Base-by-base conservation (phyloP, 2,888 invertebrate genomes). In the Rhorus exstirpatorius region DNA sequence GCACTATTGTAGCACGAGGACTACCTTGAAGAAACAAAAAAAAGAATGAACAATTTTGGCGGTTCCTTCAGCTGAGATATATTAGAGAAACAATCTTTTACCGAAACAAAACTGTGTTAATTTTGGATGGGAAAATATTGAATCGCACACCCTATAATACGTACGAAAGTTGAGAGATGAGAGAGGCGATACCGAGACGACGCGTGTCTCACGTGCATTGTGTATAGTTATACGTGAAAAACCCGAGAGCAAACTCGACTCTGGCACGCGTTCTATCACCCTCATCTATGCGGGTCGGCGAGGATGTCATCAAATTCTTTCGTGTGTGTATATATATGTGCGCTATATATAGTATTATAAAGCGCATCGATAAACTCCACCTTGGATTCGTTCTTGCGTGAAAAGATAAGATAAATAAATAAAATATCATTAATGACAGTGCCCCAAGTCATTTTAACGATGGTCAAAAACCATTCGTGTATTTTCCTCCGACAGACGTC, bases 251-350 rank as follows among this genome's bases (percentile, higher is more conserved):
- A 19, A 19, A 21, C 55, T 67, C 44, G 24, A 51, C 63, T 53
- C 14, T 8, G 51, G 65, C 53, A 61, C 68, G 77, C 44, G 55
- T 68, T 75, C 60, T 60, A 82, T 82, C 82, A 53, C 14, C 24
- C 17, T 75, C 63, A 82, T 82, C 79, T 82, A 65, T 31, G 19
- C 68, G 65, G 72, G 67, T 81, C 67, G 67, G 53, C 60, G 41
- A 68, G 41, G 41, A 31, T 65, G 49, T 63, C 58, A 58, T 60
- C 68, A 38, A 53, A 65, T 72, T 74, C 46, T 53, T 72, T 61
- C 31, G 14, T 17, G 31, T 26, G 8, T 58, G n/a, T 12, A 14
- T 14, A n/a, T 19, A 10, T 63, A 12, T 41, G 38, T 53, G 12
- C 31, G 2, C 31, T 31, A 31, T 41, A 41, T 24, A 55, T 41